Base-by-base conservation (phyloP, 1,140 invertebrate genomes). In the Heliconius himera region DNA sequence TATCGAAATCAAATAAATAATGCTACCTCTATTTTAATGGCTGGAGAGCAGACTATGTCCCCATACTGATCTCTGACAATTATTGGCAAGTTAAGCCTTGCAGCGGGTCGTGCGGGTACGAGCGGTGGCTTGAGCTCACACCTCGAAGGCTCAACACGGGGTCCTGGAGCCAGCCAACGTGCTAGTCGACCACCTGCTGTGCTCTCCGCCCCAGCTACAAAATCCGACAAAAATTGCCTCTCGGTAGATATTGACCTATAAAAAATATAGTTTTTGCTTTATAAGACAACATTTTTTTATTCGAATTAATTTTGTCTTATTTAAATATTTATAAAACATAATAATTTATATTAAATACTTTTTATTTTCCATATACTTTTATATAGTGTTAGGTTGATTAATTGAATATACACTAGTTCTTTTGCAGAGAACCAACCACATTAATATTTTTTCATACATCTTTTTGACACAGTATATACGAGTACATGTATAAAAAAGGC, bases 131-230 rank as follows among this genome's bases (percentile, higher is more conserved):
- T 94, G 54, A 99, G 96, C 90, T 98, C 97, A 94, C 98, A 99
- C 88, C 97, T 96, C 77, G 96, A 95, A 3, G 98, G 97, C 95
- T 99, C 99, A 2, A 99, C 97, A 77, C 97, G 97, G 13, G 98
- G 97, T 86, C 99, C 98, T 1, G 98, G 98, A 88, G 99, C 98
- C 54, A 99, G 92, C 98, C 99, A 99, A 91, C 98, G 96, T 1
- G 98, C 98, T 74, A 99, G 94, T 75, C 98, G 95, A 41, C 98
- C 98, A 1, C 99, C 99, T 82, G 98, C 98, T 1, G 98, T 98
- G 2, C 97, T 98, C 16, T 97, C 95, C 0, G 96, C 96, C 78
- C 98, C 98, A 11, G 96, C 96, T 22, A 99, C 98, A 86, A 99
- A 98, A 92, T 99, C 99, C 71, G 97, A 96, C 20, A 99, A 96